phyloP scores from a whole-genome alignment of 2,888 invertebrate genomes.

The Netelia melanura region DNA sequence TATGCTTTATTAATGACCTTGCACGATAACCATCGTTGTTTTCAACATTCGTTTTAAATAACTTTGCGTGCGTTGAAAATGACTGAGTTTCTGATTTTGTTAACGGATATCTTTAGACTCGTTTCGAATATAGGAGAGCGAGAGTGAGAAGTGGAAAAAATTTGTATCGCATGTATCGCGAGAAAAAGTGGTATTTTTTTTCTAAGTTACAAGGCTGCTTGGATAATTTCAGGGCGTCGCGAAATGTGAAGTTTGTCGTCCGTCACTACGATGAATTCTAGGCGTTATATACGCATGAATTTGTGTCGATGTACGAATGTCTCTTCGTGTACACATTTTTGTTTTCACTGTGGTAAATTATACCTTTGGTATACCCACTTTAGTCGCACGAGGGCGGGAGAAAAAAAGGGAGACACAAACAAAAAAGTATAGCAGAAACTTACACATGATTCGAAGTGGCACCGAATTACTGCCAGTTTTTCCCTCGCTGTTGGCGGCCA shows the following conservation, averaged over 20 bases:
- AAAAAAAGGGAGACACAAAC: background rate
- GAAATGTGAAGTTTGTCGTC: too few relatives aligned
- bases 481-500: conserved; percentile 94
- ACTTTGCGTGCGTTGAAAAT: background rate
- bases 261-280: background rate
- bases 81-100: background rate
- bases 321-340: background rate
- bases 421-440: conserved; percentile 77
- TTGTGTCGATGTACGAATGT: background rate
- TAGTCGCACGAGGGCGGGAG: background rate
- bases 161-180: background rate
- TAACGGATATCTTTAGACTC: background rate
- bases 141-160: background rate
- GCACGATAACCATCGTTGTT: conserved; percentile 67
- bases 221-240: too few relatives aligned
- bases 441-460: conserved; percentile 86
- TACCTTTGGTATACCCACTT: background rate
- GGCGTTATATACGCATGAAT: background rate
- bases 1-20: conserved; percentile 67
- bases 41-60: conserved; percentile 4
- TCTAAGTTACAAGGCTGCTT: too few relatives aligned
- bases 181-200: too few relatives aligned
- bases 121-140: background rate
- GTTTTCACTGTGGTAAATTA: background rate
- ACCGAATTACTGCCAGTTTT: conserved; percentile 87